Conservation (phyloP, 2,113 vertebrate genomes). For the Pogona vitticeps region DNA sequence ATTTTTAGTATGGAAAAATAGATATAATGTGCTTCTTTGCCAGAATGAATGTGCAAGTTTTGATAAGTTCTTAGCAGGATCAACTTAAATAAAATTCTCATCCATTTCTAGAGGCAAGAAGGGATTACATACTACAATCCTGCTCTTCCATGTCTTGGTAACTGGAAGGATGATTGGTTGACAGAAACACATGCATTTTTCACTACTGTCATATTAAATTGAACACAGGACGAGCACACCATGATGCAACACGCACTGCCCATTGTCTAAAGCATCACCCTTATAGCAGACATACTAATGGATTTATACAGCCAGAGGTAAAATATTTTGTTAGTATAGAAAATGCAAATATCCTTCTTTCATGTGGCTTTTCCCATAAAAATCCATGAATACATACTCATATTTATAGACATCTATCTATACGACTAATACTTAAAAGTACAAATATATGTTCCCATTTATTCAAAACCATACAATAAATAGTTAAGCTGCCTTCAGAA, state of each 20-base stretch:
- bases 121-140: neutral
- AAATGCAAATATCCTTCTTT: neutral
- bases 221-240: neutral
- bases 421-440: neutral
- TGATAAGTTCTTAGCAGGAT: no score
- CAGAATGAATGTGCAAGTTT: no score
- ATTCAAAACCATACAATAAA: neutral
- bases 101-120: neutral
- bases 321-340: neutral
- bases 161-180: neutral
- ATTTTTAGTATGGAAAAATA: no score
- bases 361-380: neutral
- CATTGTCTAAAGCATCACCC: neutral
- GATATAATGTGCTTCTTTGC: no score
- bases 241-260: neutral
- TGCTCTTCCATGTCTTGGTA: neutral
- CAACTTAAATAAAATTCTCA: no score
- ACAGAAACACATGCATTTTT: neutral
- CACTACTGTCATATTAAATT: neutral
- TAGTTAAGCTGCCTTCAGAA: neutral
- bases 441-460: neutral
- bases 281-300: neutral
- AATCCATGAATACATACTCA: neutral
- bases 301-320: neutral
- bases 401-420: neutral